Percentiles rank a stretch among this genome's conserved stretches.
phyloP scores from a whole-genome alignment of 2,888 invertebrate species.

The Panzeria rudis region DNA sequence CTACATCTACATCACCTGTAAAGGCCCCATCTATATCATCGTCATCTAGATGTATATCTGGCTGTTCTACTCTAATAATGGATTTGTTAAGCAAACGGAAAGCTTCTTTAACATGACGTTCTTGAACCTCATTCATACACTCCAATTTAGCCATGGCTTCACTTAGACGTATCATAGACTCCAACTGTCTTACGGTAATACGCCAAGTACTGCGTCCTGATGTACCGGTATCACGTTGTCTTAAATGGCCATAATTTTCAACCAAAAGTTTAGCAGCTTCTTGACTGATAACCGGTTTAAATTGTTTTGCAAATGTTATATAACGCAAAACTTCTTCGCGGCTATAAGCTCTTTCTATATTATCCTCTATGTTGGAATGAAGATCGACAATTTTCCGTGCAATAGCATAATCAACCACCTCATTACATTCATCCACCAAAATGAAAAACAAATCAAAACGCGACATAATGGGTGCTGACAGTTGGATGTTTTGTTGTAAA shows the following conservation, averaged over 20 bases:
- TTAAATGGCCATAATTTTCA: constrained; percentile 93
- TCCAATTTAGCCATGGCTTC: constrained; percentile 99
- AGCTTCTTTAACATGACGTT: constrained; percentile 96
- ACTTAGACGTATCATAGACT: constrained; percentile 97
- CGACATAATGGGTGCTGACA: constrained; percentile 99
- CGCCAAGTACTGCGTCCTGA: constrained; percentile 93
- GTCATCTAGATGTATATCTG: constrained; percentile 96
- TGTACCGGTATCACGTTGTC: constrained; percentile 91
- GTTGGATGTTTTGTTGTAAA: constrained; percentile 95
- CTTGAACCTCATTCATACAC: constrained; percentile 94
- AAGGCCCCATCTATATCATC: constrained; percentile 85
- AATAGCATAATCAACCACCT: constrained; percentile 97
- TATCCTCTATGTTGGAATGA: constrained; percentile 93
- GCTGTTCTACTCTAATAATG: constrained; percentile 98
- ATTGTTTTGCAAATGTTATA: constrained; percentile 97
- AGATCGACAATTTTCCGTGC: constrained; percentile 97
- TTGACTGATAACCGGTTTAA: constrained; percentile 93
- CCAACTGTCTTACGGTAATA: constrained; percentile 97
- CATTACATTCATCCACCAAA: constrained; percentile 97
- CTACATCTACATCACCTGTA: constrained; percentile 84
- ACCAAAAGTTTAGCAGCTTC: constrained; percentile 94
- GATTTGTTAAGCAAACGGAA: constrained; percentile 96
- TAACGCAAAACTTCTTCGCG: constrained; percentile 96
- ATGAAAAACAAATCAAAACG: constrained; percentile 99
- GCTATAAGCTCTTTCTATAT: constrained; percentile 91